A percentile compares a stretch with the other conserved stretches of the same genome.
Conservation (phyloP, 2,797 vertebrate species). For the Neosilurus hyrtlii region DNA sequence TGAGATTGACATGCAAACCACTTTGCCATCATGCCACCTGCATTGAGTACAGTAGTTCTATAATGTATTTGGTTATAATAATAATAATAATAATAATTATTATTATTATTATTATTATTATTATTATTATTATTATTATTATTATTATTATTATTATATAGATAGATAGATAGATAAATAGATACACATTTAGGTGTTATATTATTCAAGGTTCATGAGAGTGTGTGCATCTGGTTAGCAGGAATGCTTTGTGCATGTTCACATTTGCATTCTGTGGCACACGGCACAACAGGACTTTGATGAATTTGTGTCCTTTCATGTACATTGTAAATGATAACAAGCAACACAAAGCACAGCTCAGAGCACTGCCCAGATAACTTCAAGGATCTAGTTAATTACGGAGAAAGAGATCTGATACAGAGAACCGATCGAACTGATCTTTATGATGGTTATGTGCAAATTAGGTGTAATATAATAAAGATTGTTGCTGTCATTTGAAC, state of each 20-base stretch:
- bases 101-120: too few species aligned
- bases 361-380: neutral
- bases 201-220: neutral
- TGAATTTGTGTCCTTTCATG: constrained; percentile 18
- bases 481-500: neutral
- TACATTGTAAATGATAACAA: constrained; percentile 25
- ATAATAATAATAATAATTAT: too few species aligned
- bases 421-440: too few species aligned
- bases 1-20: too few species aligned
- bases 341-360: neutral
- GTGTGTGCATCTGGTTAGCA: neutral
- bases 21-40: too few species aligned
- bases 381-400: neutral
- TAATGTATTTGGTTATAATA: neutral
- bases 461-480: neutral
- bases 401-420: neutral
- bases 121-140: too few species aligned
- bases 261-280: constrained; percentile 23
- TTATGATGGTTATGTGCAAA: neutral
- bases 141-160: too few species aligned
- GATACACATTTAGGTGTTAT: neutral
- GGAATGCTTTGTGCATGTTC: neutral
- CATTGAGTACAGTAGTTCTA: neutral
- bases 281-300: constrained; percentile 8
- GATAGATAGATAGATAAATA: too few species aligned